A percentile compares a stretch with the other conserved stretches of the same genome.
phyloP scores from a whole-genome alignment of 2,113 vertebrate genomes.

The Camelus bactrianus region DNA sequence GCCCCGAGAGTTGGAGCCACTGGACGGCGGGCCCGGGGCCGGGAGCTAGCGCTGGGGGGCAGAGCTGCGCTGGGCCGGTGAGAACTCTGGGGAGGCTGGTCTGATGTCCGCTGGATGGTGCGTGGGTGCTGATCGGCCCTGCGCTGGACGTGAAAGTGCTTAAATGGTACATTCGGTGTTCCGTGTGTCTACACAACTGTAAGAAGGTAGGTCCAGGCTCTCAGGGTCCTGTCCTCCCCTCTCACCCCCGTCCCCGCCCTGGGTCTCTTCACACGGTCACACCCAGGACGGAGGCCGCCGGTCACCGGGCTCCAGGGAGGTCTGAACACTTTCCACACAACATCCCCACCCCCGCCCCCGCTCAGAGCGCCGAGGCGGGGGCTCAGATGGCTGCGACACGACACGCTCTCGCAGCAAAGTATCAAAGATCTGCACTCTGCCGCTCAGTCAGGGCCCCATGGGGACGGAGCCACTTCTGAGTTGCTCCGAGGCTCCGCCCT shows the following conservation, averaged over 20 bases:
- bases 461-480: no score
- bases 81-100: no score
- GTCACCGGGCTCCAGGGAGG: fast-evolving
- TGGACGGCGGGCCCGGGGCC: neutral
- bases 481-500: neutral
- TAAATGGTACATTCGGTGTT: fast-evolving
- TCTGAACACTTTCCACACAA: no score
- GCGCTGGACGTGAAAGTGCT: fast-evolving
- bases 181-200: fast-evolving
- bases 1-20: neutral
- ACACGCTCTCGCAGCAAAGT: no score
- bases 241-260: neutral
- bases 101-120: no score
- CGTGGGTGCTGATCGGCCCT: fast-evolving
- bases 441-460: no score
- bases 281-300: neutral
- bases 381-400: no score
- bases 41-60: no score
- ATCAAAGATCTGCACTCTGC: neutral
- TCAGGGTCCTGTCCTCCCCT: neutral
- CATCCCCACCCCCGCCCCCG: neutral
- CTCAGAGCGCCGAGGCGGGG: neutral
- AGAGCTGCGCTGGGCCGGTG: neutral
- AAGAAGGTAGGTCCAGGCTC: no score
- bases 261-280: neutral